phyloP scores from a whole-genome alignment of 2,113 vertebrate species.

The Phalacrocorax carbo region DNA sequence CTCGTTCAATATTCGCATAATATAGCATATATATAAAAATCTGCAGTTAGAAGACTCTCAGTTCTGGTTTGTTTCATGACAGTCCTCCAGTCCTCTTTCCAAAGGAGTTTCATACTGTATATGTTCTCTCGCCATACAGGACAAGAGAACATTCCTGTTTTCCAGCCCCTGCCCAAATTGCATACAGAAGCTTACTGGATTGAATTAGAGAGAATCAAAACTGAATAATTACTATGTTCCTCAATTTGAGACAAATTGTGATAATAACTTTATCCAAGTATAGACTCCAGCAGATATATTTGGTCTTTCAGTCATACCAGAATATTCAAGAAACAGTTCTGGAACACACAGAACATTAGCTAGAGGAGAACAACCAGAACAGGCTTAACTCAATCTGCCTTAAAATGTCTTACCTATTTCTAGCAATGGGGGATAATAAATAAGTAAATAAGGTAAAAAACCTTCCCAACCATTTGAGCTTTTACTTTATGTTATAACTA shows the following conservation, averaged over 20 bases:
- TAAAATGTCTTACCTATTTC: background rate
- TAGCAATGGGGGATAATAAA: background rate
- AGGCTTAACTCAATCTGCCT: background rate
- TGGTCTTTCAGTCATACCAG: background rate
- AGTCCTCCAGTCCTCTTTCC: background rate
- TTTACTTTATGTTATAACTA: background rate
- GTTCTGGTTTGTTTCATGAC: background rate
- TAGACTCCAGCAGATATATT: background rate
- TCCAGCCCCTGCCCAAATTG: background rate
- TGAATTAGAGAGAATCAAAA: slow-evolving; percentile 26
- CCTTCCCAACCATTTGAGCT: background rate
- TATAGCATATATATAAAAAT: background rate
- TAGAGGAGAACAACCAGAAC: background rate
- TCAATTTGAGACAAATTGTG: background rate
- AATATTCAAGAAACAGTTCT: background rate
- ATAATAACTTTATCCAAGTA: background rate
- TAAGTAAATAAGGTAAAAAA: background rate
- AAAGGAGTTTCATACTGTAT: background rate
- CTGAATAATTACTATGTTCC: background rate
- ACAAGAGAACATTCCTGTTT: background rate
- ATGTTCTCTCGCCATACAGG: background rate
- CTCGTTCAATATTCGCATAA: background rate
- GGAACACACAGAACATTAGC: background rate
- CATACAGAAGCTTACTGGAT: background rate
- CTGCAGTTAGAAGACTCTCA: background rate